Evolutionary conservation across 2,113 vertebrate species (phyloP), one percentile per base, ranked within the genome.

Genomic region (Boleophthalmus pectinirostris): DNA sequence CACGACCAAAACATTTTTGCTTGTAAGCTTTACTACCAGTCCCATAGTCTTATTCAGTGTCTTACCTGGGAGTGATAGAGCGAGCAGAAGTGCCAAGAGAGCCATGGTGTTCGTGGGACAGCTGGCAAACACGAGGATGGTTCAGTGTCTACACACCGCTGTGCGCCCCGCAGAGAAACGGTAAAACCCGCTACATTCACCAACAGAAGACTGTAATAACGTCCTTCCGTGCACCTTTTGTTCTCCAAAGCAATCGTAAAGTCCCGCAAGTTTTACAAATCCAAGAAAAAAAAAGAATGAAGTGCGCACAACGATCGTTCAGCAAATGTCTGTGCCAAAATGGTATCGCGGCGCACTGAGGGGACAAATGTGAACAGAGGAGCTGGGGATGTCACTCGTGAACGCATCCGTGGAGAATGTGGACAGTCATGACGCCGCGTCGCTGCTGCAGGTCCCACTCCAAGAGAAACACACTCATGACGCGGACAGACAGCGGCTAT

Each of bases 41-140:
- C 21, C 46, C 35, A 18, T 11, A 9, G 16, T 33, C 23, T 11
- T 45, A 46, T 58, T 53, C 0, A 11, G 5, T 23, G 46, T 33
- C 85, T 14, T 85, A 91, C 88, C 89, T 83, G 85, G 70, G 51
- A 75, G 25, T 65, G 78, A 70, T 4, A 88, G 66, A 18, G 64
- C 54, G 0, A 89, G 57, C 51, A 71, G 69, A 53, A 64, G 54
- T 66, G 81, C 73, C 61, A 64, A 13, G 13, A 85, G 65, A 47
- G 87, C 63, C 89, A 91, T 91, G 38, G 3, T 81, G 11, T 45
- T 47, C 5, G 66, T 51, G 68, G 79, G 80, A 68, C 69, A 46
- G 45, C n/a, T 33, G 64, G 29, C 51, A 12, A 61, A 25, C 18
- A 12, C 35, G 69, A 21, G 53, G 54, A 43, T 49, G 76, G 76